Base-by-base conservation (phyloP, 2,888 invertebrate species). In the Heliconius hortense region DNA sequence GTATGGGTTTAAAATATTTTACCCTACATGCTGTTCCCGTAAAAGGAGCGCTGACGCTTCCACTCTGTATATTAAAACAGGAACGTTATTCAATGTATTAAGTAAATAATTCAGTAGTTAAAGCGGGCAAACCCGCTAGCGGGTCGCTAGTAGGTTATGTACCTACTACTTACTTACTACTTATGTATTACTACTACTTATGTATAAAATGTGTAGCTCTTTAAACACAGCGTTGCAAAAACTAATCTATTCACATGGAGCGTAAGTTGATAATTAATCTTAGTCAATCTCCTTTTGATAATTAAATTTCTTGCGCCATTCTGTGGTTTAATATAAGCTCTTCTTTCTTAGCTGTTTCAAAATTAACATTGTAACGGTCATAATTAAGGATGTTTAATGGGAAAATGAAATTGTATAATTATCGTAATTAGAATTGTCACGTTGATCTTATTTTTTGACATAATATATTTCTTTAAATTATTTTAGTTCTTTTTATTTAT, bases 181-280 rank as follows among this genome's bases (percentile, higher is more conserved):
- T n/a, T n/a, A n/a, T n/a, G n/a, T n/a, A n/a, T n/a, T n/a, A n/a
- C n/a, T n/a, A n/a, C n/a, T n/a, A n/a, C n/a, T n/a, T 39, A 31
- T 63, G 18, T 31, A 7, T 67, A 26, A 39, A 53, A 39, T 67
- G 24, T 43, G 15, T 26, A 67, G 26, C 26, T 10, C 21, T 18
- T 0, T 31, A 13, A 13, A 64, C 39, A 64, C 18, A n/a, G 24
- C 24, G n/a, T 39, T 10, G 8, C 26, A 64, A 67, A 43, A 56
- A 67, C 43, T 67, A 43, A 68, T 62, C 68, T 62, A 60, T 72
- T 53, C 31, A 62, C 72, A 67, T 53, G 26, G 35, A 11, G 13
- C 67, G 53, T 53, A 59, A 68, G 26, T 24, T 26, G 24, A 71
- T 72, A 75, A 68, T 75, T 75, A 72, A 75, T 72, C 53, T 72